Base-by-base conservation (phyloP, 2,113 vertebrate genomes). In the Nerophis ophidion region DNA sequence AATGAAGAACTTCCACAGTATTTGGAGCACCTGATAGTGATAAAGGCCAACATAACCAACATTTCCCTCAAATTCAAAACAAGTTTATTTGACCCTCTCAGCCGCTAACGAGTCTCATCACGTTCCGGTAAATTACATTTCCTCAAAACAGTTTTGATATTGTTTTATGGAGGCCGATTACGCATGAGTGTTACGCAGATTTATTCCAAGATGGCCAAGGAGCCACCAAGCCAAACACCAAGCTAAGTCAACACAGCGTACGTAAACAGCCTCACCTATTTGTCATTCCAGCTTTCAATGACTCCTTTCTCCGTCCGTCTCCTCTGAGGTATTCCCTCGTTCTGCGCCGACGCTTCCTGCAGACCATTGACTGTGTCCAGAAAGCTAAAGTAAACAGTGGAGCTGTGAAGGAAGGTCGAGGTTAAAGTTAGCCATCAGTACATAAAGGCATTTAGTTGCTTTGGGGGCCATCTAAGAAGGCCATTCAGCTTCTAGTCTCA, bases 281-380 rank as follows among this genome's bases (percentile, higher is more conserved):
- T 89, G 89, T 90, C 89, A 89, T 86, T 88, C 86, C 83, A 77
- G 68, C 67, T 87, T 84, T 91, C 79, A 91, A 91, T 89, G 89
- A 84, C 65, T 83, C 66, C 89, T 91, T 91, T 91, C 81, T 90
- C 86, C 70, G 79, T 74, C 78, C 76, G 65, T 78, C 87, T 89
- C 82, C 89, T 89, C 85, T 80, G 81, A 88, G 87, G 89, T 87
- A 87, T 88, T 89, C 88, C 88, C 89, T 89, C 85, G 84, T 86
- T 89, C 84, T 86, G 84, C 85, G 84, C 85, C 88, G 74, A 74
- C 87, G 87, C 86, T 88, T 89, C 89, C 87, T 88, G 84, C 87
- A 84, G 84, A 88, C 87, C 87, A 89, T 86, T 89, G 86, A 89
- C 89, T 88, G 83, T 81, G 81, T 89, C 84, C 87, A 90, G 86